Conservation (phyloP, 2,113 vertebrate genomes). For the Rousettus leschenaultii region DNA sequence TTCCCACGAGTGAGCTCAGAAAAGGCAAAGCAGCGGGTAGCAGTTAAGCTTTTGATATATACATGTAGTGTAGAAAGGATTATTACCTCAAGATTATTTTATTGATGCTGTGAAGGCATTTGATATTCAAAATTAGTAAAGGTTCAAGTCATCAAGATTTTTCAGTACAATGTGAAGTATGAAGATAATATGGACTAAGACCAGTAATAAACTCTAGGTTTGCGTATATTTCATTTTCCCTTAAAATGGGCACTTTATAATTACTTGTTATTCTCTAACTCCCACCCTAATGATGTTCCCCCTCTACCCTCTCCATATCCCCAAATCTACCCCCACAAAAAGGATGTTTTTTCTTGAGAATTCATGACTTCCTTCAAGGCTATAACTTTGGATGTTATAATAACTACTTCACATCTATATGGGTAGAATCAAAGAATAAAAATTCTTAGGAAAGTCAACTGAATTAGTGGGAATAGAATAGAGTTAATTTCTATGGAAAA, state of each 20-base stretch:
- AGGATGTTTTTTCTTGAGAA: slow-evolving; percentile 10
- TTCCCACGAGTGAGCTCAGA: background rate
- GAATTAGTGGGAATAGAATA: background rate
- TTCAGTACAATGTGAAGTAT: background rate
- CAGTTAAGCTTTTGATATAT: background rate
- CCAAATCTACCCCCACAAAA: background rate
- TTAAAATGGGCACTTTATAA: background rate
- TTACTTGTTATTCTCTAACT: background rate
- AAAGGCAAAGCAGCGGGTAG: background rate
- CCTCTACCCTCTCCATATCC: background rate
- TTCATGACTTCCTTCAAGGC: background rate
- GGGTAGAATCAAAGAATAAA: background rate
- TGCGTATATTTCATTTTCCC: background rate
- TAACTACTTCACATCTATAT: background rate
- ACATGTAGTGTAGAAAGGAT: background rate
- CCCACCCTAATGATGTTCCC: background rate
- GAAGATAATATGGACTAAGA: background rate
- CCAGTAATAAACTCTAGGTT: background rate
- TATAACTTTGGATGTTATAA: background rate
- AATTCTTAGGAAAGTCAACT: background rate
- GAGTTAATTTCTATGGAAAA: slow-evolving; percentile 43
- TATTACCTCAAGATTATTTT: slow-evolving; percentile 22
- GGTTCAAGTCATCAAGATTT: background rate
- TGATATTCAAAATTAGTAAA: slow-evolving; percentile 27
- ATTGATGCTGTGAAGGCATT: slow-evolving; percentile 23